These are phyloP conservation scores for Tragelaphus strepsiceros DNA, from an alignment of 2,113 vertebrate species.

Conservation along the genomic window DNA sequence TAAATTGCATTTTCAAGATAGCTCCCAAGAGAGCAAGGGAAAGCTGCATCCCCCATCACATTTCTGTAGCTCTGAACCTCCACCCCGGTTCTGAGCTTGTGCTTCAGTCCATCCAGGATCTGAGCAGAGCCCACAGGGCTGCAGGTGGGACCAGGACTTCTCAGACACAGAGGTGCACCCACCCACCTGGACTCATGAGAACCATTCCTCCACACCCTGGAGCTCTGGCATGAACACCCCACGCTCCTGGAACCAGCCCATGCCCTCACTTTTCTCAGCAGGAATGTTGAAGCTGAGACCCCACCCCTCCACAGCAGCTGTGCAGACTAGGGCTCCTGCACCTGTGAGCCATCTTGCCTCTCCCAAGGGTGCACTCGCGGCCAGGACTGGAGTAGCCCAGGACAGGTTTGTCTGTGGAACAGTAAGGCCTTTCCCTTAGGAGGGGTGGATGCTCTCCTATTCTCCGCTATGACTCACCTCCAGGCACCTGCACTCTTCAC, in stretches of 20 bases:
- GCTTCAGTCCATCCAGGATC: rapidly evolving
- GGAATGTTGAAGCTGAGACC: not conserved
- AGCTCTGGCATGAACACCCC: not conserved
- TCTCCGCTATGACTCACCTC: not conserved
- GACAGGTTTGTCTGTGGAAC: not conserved
- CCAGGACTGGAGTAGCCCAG: not conserved
- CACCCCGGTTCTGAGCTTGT: not conserved
- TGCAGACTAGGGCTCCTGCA: not conserved
- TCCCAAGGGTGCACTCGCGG: not conserved
- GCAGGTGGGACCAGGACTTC: not conserved
- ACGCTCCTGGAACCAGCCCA: rapidly evolving
- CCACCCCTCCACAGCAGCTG: not conserved
- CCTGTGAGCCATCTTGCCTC: not conserved
- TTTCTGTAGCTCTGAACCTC: not conserved
- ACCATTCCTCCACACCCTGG: not conserved
- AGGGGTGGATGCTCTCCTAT: not conserved
- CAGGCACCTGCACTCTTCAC: not conserved
- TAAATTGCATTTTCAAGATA: not conserved
- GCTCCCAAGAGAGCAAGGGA: not conserved
- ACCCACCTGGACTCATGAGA: not conserved
- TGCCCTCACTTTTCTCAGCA: not conserved
- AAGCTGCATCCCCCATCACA: not conserved
- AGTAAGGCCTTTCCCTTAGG: not conserved
- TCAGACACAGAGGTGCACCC: not conserved
- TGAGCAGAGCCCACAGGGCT: not conserved